Percentiles rank a stretch among this genome's conserved stretches.
phyloP scores from a whole-genome alignment of 92 coral and sea anemone species.

The Siderastrea radians region DNA sequence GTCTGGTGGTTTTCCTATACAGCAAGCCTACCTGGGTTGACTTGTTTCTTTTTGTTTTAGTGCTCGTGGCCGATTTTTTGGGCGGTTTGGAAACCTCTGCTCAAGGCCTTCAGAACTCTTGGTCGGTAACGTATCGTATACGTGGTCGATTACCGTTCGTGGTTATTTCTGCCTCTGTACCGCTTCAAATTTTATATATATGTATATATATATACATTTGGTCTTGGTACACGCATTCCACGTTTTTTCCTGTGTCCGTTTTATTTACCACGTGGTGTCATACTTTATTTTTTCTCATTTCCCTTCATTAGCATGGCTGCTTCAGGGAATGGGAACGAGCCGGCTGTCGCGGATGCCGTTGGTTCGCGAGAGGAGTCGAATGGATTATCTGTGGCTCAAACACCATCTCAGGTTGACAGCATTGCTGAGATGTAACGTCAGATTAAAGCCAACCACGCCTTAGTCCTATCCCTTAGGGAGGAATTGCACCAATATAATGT shows the following conservation, averaged over 20 bases:
- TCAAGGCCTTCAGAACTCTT: not conserved
- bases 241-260: not conserved
- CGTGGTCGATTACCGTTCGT: constrained; percentile 8
- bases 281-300: not conserved
- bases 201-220: no score
- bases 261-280: not conserved
- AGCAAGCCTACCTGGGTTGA: not conserved
- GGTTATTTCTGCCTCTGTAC: not conserved
- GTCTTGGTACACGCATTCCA: not conserved
- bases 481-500: not conserved
- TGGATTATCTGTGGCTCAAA: not conserved
- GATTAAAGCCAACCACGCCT: no score
- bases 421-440: not conserved
- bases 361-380: not conserved
- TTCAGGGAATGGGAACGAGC: constrained; percentile 4
- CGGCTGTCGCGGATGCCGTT: not conserved
- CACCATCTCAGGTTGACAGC: not conserved
- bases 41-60: not conserved
- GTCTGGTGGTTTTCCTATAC: constrained; percentile 3
- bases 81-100: not conserved
- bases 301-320: not conserved
- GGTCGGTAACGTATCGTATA: constrained; percentile 1
- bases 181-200: not conserved
- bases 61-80: not conserved
- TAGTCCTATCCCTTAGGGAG: not conserved